Evolutionary conservation across 2,888 invertebrate genomes (phyloP).

Genomic region (Ophonus ardosiacus): DNA sequence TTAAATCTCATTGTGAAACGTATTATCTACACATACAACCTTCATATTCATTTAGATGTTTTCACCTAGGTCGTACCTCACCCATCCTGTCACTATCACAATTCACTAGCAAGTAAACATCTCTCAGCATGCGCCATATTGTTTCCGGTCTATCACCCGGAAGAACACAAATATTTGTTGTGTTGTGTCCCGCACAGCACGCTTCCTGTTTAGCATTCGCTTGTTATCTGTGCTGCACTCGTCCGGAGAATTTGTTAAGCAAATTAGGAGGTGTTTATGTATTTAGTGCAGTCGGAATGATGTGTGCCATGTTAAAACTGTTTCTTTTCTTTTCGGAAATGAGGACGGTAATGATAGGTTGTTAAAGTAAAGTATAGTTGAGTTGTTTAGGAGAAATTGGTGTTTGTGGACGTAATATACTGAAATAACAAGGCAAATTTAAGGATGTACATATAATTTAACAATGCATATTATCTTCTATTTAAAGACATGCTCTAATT

Average conservation of each 20-base stretch:
- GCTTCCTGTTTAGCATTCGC: slow-evolving; percentile 43
- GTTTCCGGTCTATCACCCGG: slow-evolving; percentile 41
- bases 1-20: background rate
- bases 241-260: slow-evolving; percentile 15
- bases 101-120: background rate
- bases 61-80: slow-evolving; percentile 9
- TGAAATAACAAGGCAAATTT: background rate
- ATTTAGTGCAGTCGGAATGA: slow-evolving; percentile 15
- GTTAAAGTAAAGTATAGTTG: background rate
- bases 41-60: slow-evolving; percentile 3
- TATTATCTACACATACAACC: background rate
- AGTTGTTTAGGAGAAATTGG: background rate
- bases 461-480: too few relatives aligned
- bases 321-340: background rate
- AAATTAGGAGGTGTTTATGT: slow-evolving; percentile 23
- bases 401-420: background rate
- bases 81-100: background rate
- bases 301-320: background rate
- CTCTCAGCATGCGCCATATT: background rate
- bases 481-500: too few relatives aligned
- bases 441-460: too few relatives aligned
- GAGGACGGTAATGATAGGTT: slow-evolving; percentile 2
- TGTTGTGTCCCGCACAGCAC: slow-evolving; percentile 3
- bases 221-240: slow-evolving; percentile 12
- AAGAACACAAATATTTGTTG: slow-evolving; percentile 47